phyloP scores from a whole-genome alignment of 2,797 vertebrate species.

The Hephaestus fuliginosus region DNA sequence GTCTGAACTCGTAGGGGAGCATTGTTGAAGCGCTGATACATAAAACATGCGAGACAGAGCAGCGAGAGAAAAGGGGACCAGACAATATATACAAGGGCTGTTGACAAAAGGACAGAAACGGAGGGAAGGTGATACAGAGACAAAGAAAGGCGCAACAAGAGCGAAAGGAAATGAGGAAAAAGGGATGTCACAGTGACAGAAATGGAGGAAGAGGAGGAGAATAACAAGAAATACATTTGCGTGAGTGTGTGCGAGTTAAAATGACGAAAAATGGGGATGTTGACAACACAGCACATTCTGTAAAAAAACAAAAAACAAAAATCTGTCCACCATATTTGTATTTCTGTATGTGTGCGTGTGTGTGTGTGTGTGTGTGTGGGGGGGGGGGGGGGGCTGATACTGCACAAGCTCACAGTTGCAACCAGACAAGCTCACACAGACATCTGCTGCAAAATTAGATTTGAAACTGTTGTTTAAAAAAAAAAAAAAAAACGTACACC shows the following conservation, averaged over 20 bases:
- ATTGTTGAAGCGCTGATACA: conserved; percentile 30
- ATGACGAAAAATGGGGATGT: neutral
- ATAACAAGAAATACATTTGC: neutral
- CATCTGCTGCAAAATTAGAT: neutral
- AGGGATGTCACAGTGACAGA: neutral
- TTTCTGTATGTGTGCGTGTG: neutral
- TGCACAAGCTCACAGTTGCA: neutral
- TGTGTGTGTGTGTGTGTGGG: too few species aligned
- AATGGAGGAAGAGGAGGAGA: neutral
- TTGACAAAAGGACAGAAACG: conserved; percentile 12
- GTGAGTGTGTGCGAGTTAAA: neutral
- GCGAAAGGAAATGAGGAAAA: neutral
- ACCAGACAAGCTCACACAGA: neutral
- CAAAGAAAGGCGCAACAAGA: neutral
- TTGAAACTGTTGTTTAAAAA: neutral
- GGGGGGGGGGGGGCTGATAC: too few species aligned
- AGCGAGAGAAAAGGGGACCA: neutral
- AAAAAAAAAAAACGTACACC: neutral
- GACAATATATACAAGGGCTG: neutral
- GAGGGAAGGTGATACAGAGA: neutral
- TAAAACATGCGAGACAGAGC: conserved; percentile 19
- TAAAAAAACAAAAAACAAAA: neutral
- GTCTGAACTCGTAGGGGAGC: conserved; percentile 16
- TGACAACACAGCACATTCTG: neutral
- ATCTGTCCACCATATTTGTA: neutral